These are phyloP conservation scores for Ridgeia piscesae DNA, from an alignment of 1,140 invertebrate genomes.

Conservation along the genomic window DNA sequence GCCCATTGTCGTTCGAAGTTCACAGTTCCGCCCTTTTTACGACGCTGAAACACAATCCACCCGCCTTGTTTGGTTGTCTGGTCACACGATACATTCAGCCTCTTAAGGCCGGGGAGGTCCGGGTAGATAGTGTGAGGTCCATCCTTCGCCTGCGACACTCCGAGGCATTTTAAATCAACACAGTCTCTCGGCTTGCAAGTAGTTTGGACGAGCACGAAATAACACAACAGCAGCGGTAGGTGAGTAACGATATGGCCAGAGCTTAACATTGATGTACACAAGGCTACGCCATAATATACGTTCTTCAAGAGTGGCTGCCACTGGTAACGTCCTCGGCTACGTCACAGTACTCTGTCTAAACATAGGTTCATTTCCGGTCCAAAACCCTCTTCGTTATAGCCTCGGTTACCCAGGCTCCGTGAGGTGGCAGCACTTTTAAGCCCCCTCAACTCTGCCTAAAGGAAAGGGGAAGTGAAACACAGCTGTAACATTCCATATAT, in stretches of 20 bases:
- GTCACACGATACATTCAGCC: background rate
- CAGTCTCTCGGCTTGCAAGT: background rate
- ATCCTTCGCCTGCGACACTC: background rate
- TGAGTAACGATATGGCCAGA: background rate
- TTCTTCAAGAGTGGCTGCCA: too few relatives aligned
- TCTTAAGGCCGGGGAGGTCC: background rate
- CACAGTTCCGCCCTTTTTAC: background rate
- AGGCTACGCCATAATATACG: too few relatives aligned
- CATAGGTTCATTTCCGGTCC: too few relatives aligned
- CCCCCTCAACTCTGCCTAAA: too few relatives aligned
- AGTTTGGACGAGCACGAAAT: background rate
- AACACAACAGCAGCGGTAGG: background rate
- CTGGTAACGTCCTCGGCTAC: too few relatives aligned
- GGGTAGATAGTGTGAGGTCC: background rate
- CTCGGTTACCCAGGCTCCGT: too few relatives aligned
- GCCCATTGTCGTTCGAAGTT: background rate
- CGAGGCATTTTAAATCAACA: background rate
- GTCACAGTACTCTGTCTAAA: too few relatives aligned
- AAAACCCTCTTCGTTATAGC: too few relatives aligned
- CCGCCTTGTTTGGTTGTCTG: background rate
- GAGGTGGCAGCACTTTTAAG: too few relatives aligned
- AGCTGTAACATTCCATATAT: too few relatives aligned
- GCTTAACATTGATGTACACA: background rate
- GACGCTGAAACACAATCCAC: background rate
- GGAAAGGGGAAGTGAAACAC: too few relatives aligned